Evolutionary conservation across 2,888 invertebrate genomes (phyloP), one percentile per base, ranked within the genome.

Genomic region (Phaonia tiefii): DNA sequence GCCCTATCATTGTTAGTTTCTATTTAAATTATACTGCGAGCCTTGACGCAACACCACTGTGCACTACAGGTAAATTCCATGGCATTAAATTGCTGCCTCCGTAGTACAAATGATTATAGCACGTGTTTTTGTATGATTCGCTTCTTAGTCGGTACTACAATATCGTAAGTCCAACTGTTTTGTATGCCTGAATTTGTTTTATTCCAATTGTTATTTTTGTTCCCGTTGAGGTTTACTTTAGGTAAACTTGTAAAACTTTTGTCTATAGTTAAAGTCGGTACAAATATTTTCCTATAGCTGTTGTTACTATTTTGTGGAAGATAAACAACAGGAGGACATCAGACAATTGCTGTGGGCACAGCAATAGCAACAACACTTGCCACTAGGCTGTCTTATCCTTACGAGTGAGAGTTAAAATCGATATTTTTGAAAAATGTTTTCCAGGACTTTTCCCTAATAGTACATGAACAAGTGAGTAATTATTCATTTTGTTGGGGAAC

Each of bases 171-270:
- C 42, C 42, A 63, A 63, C 10, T 39, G 15, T 60, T 7, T 60
- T 37, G 17, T 37, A n/a, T 42, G 63, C 22, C 63, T 63, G 63
- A 22, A 25, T 63, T 37, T n/a, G 13, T 31, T 25, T 58, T 46
- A 5, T 31, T 31, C 31, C 20, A 20, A 20, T 49, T 49, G 46
- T 15, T 46, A 7, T 15, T 46, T 10, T 66, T 67, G 51, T 54
- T 44, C 10, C 31, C 54, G 67, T 69, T 76, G 70, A 72, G 81
- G 81, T 75, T 81, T 78, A 72, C 75, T 81, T 81, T 75, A 81
- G 81, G 81, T 81, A 75, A 81, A 75, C 75, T 81, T 80, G 56
- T 20, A 70, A 22, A 70, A 77, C 70, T 77, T 67, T 78, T 77
- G 80, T 77, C 70, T 17, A 25, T 13, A 70, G 15, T 42, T 22